These are phyloP conservation scores for Chaetodon trifascialis DNA, from an alignment of 2,113 vertebrate species.

Conservation along the genomic window DNA sequence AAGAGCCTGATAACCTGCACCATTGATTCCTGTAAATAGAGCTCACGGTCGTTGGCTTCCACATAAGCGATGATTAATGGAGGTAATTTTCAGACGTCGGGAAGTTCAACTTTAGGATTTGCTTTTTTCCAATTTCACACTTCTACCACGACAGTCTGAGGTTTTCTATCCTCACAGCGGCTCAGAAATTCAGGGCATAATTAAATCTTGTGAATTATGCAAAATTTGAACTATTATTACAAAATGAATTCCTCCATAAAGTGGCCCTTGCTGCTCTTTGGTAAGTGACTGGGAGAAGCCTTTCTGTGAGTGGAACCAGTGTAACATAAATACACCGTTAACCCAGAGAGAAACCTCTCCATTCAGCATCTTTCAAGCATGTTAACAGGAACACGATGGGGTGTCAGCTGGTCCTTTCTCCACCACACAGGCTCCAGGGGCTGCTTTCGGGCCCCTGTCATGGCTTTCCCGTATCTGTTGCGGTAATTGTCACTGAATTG, in stretches of 20 bases:
- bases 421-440: constrained; percentile 16
- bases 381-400: constrained; percentile 53
- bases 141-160: background rate
- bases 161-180: constrained; percentile 16
- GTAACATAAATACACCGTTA: constrained; percentile 44
- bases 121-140: constrained; percentile 25
- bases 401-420: constrained; percentile 35
- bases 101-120: constrained; percentile 50
- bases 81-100: constrained; percentile 57
- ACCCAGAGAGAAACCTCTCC: constrained; percentile 29
- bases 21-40: constrained; percentile 62
- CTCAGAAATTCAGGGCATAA: constrained; percentile 11
- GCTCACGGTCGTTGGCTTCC: constrained; percentile 33
- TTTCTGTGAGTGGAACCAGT: constrained; percentile 12
- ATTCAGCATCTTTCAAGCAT: constrained; percentile 55
- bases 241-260: background rate
- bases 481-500: constrained; percentile 45
- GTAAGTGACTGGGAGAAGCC: constrained; percentile 3
- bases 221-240: constrained; percentile 13
- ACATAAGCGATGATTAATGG: constrained; percentile 47
- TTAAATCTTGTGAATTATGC: constrained; percentile 36
- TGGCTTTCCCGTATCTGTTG: constrained; percentile 34
- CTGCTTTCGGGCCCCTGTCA: constrained; percentile 32
- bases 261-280: constrained; percentile 19
- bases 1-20: constrained; percentile 53